Evolutionary conservation across 1,140 invertebrate species (phyloP).

Genomic region (Eueides isabella): DNA sequence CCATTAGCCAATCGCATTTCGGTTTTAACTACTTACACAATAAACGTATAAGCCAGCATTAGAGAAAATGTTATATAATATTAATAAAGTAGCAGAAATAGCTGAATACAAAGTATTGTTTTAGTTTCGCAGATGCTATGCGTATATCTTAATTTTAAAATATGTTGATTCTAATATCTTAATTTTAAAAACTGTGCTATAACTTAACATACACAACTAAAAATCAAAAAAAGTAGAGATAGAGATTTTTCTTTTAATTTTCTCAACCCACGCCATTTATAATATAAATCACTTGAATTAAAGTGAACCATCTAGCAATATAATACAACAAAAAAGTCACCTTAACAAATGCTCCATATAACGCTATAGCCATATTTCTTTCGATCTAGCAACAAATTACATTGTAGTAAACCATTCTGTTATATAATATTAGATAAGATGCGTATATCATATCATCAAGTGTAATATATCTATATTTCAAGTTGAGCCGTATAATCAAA

Average conservation of each 20-base stretch:
- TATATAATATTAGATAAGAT: conserved; percentile 4
- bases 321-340: not conserved
- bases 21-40: conserved; percentile 9
- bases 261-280: too few relatives aligned
- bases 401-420: not conserved
- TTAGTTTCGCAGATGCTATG: not conserved
- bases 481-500: conserved; percentile 38
- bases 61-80: not conserved
- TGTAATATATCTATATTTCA: conserved; percentile 39
- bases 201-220: too few relatives aligned
- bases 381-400: not conserved
- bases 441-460: conserved; percentile 23
- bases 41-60: not conserved
- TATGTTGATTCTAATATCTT: too few relatives aligned
- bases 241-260: too few relatives aligned
- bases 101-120: not conserved
- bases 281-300: too few relatives aligned
- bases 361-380: not conserved
- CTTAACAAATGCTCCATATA: not conserved
- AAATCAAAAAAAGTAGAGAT: too few relatives aligned
- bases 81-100: not conserved
- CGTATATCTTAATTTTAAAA: too few relatives aligned
- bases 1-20: conserved; percentile 13
- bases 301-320: too few relatives aligned
- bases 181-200: too few relatives aligned